Conservation (phyloP, 1,140 invertebrate species). For the Scaptomyza hsui region DNA sequence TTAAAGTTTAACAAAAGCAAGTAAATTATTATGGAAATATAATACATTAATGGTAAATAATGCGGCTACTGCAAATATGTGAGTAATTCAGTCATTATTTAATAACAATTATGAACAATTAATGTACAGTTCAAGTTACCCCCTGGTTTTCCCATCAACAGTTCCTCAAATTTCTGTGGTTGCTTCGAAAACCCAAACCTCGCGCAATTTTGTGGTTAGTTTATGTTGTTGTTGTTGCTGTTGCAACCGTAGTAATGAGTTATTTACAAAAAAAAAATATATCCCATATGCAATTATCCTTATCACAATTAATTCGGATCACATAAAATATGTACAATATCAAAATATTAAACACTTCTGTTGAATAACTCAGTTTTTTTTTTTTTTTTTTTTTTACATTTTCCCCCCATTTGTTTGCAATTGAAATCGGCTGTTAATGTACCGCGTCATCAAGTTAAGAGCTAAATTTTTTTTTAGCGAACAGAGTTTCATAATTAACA, state of each 20-base stretch:
- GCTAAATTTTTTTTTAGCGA: conserved; percentile 6
- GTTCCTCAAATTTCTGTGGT: conserved; percentile 25
- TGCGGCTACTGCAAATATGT: background rate
- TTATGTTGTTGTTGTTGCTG: conserved; percentile 7
- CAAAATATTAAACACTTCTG: conserved; percentile 43
- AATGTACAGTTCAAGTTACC: background rate
- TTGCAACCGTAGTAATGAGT: conserved; percentile 51
- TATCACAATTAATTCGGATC: conserved; percentile 72
- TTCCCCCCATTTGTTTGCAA: background rate
- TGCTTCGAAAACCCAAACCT: conserved; percentile 31
- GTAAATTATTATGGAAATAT: background rate
- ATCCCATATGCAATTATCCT: conserved; percentile 20
- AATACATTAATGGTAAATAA: background rate
- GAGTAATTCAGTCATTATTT: background rate
- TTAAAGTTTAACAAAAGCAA: too few relatives aligned
- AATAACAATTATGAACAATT: background rate
- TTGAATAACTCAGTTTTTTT: conserved; percentile 40
- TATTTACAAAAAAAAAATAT: conserved; percentile 49
- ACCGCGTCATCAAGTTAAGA: conserved; percentile 22
- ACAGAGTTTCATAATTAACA: conserved; percentile 62
- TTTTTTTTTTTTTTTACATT: too few relatives aligned
- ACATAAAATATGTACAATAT: conserved; percentile 52
- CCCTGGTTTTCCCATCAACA: background rate
- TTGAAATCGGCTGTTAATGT: conserved; percentile 23
- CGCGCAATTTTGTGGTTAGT: conserved; percentile 24